phyloP scores from a whole-genome alignment of 2,888 invertebrate species.

The Pherbina coryleti region DNA sequence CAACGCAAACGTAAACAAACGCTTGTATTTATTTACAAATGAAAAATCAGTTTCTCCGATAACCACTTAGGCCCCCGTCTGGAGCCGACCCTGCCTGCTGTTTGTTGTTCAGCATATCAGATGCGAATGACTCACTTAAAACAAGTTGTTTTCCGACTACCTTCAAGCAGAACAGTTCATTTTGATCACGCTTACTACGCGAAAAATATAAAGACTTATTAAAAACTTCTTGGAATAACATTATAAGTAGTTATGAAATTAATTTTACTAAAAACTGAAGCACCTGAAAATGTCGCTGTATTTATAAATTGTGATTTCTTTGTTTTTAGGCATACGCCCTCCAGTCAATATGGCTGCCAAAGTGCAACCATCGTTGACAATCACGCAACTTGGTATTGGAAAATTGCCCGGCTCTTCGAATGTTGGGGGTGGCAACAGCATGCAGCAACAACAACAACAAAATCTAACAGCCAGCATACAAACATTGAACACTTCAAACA shows the following conservation, averaged over 20 bases:
- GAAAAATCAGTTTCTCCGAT: constrained; percentile 15
- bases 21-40: constrained; percentile 14
- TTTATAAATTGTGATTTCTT: constrained; percentile 11
- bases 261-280: neutral
- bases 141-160: neutral
- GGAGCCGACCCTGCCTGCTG: neutral
- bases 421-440: constrained; percentile 33
- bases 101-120: constrained; percentile 6
- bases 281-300: neutral
- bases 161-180: no score
- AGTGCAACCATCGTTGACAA: constrained; percentile 68
- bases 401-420: constrained; percentile 58
- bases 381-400: constrained; percentile 66
- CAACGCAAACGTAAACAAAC: constrained; percentile 13
- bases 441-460: constrained; percentile 48
- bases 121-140: constrained; percentile 29
- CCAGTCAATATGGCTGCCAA: constrained; percentile 68
- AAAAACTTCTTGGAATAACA: no score
- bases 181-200: no score
- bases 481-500: constrained; percentile 47
- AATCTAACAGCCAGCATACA: constrained; percentile 59
- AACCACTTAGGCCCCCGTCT: neutral
- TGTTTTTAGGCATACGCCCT: constrained; percentile 60
- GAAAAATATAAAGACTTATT: no score
- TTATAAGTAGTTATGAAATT: neutral